A percentile compares a stretch with the other conserved stretches of the same genome.
Evolutionary conservation across 2,113 vertebrate genomes (phyloP).

Genomic region (Brachypteracias leptosomus): DNA sequence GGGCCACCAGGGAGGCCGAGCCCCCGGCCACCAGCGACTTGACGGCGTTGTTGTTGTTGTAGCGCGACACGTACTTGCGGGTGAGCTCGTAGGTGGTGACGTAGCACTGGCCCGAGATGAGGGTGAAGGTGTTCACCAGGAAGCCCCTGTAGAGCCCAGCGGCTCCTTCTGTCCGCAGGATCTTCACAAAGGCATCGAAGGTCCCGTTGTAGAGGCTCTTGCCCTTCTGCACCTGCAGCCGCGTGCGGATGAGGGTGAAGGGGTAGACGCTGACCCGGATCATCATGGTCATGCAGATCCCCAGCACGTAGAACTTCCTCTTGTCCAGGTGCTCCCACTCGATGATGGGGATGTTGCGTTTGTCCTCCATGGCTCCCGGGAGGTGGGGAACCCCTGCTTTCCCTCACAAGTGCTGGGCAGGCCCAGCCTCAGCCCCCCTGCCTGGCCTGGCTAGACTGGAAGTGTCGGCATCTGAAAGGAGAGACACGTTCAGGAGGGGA

Average conservation of each 20-base stretch:
- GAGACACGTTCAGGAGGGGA: neutral
- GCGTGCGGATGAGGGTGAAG: constrained; percentile 90
- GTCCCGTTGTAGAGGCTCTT: constrained; percentile 91
- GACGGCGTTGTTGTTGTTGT: constrained; percentile 87
- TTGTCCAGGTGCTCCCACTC: constrained; percentile 99
- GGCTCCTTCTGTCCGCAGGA: constrained; percentile 84
- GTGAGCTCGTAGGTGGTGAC: constrained; percentile 96
- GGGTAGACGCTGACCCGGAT: constrained; percentile 94
- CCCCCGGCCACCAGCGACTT: constrained; percentile 93
- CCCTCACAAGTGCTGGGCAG: neutral
- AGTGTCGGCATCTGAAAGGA: neutral
- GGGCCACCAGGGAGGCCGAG: constrained; percentile 91
- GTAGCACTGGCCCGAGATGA: constrained; percentile 92
- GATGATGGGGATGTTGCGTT: constrained; percentile 92
- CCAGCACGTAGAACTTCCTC: constrained; percentile 93
- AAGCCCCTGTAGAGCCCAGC: constrained; percentile 91
- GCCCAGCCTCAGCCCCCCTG: neutral
- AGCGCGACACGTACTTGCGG: constrained; percentile 84
- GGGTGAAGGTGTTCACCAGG: constrained; percentile 92
- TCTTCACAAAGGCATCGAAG: constrained; percentile 91
- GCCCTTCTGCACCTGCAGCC: constrained; percentile 93
- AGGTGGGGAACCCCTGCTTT: neutral
- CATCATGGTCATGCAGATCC: constrained; percentile 93
- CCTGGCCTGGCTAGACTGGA: neutral
- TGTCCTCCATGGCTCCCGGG: constrained; percentile 75